phyloP scores from a whole-genome alignment of 2,113 vertebrate genomes.

The Microtus oregoni region DNA sequence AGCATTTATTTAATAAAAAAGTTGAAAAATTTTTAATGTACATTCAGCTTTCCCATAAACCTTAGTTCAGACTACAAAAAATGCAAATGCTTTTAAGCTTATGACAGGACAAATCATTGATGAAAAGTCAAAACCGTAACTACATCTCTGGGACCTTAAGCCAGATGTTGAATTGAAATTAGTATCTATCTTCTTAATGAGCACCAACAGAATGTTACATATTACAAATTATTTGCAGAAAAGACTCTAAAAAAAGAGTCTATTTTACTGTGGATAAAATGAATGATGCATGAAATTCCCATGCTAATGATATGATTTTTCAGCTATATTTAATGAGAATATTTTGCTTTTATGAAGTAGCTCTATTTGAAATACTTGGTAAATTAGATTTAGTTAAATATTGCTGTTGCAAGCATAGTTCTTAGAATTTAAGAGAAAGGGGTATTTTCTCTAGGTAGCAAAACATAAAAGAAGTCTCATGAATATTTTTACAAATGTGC shows the following conservation, averaged over 20 bases:
- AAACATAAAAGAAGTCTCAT: conserved; percentile 39
- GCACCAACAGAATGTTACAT: conserved; percentile 44
- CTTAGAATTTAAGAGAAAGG: background rate
- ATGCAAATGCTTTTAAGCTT: background rate
- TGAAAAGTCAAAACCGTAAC: conserved; percentile 42
- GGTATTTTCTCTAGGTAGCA: conserved; percentile 30
- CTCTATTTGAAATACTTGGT: conserved; percentile 15
- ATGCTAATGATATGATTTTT: conserved; percentile 58
- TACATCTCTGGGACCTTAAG: background rate
- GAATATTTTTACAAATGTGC: background rate
- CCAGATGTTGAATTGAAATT: conserved; percentile 35
- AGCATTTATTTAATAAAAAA: background rate
- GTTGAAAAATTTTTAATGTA: background rate
- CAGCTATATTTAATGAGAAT: conserved; percentile 56
- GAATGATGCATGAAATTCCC: conserved; percentile 44
- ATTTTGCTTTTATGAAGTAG: conserved; percentile 43
- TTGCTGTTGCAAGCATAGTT: background rate
- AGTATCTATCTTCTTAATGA: conserved; percentile 50
- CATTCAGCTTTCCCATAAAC: conserved; percentile 10
- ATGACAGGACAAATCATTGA: background rate
- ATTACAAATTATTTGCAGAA: conserved; percentile 26
- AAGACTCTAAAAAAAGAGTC: background rate
- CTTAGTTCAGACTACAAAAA: conserved; percentile 26
- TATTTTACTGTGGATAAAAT: conserved; percentile 43
- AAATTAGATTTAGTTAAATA: conserved; percentile 24